A percentile compares a stretch with the other conserved stretches of the same genome.
Evolutionary conservation across 2,113 vertebrate genomes (phyloP).

Genomic region (Brachyistius frenatus): DNA sequence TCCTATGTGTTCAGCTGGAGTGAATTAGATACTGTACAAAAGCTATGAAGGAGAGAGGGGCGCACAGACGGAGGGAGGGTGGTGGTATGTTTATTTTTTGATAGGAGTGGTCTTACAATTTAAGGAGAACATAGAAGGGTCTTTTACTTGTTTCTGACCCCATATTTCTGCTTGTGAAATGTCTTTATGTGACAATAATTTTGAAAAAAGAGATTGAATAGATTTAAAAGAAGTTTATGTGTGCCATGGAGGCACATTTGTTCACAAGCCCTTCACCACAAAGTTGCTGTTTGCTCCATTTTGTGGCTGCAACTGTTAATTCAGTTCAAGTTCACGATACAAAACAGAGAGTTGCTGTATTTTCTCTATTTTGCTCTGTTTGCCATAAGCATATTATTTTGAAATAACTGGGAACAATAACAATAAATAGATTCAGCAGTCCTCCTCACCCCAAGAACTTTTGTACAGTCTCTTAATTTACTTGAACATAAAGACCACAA

Average conservation of each 20-base stretch:
- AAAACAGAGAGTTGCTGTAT: constrained; percentile 2
- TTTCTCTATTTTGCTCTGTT: background rate
- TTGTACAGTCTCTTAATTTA: constrained; percentile 47
- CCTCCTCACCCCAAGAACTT: constrained; percentile 14
- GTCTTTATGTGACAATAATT: background rate
- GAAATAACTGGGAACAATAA: background rate
- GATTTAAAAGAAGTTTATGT: background rate
- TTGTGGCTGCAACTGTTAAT: background rate
- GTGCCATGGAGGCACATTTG: background rate
- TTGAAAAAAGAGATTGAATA: background rate
- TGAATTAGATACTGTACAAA: constrained; percentile 49
- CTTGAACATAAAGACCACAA: constrained; percentile 57
- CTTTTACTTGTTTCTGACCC: background rate
- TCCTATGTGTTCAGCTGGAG: constrained; percentile 37
- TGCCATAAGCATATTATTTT: constrained; percentile 11
- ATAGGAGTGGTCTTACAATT: background rate
- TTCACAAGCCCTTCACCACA: background rate
- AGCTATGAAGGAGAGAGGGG: background rate
- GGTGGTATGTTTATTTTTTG: background rate
- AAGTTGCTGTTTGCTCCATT: background rate
- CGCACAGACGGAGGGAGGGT: background rate
- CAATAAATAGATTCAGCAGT: background rate
- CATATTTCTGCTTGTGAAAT: background rate
- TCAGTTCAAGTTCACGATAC: background rate
- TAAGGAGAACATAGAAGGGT: background rate